phyloP scores from a whole-genome alignment of 2,888 invertebrate genomes.

The Oscheius sp. region DNA sequence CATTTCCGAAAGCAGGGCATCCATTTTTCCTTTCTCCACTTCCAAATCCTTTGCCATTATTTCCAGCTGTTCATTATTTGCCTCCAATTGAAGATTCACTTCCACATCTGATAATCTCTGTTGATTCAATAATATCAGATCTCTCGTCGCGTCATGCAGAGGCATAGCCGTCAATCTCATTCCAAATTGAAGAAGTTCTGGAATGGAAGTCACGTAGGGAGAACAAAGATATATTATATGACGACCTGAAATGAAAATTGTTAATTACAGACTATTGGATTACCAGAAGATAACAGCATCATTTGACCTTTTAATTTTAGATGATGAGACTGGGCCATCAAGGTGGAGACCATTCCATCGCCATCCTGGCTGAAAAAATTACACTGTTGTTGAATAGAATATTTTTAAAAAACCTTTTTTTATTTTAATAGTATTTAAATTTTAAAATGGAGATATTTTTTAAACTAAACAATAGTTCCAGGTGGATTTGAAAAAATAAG shows the following conservation, averaged over 20 bases:
- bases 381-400: background rate
- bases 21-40: conserved; percentile 67
- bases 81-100: conserved; percentile 64
- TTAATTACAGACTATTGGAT: background rate
- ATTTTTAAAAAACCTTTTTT: too few relatives aligned
- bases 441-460: too few relatives aligned
- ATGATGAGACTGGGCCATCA: conserved; percentile 42
- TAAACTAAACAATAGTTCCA: too few relatives aligned
- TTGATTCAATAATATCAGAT: conserved; percentile 65
- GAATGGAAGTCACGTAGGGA: conserved; percentile 60
- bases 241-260: conserved; percentile 14
- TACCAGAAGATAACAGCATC: conserved; percentile 52
- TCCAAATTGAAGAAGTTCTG: conserved; percentile 49
- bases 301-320: conserved; percentile 63
- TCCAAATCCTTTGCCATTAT: conserved; percentile 62
- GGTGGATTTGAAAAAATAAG: too few relatives aligned
- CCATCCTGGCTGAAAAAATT: background rate
- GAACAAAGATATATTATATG: conserved; percentile 61
- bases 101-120: conserved; percentile 60
- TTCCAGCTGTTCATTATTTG: conserved; percentile 63
- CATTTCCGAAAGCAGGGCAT: conserved; percentile 70
- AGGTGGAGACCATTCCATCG: background rate
- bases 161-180: conserved; percentile 62
- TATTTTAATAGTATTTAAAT: too few relatives aligned
- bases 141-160: conserved; percentile 64